Evolutionary conservation across 1,140 invertebrate genomes (phyloP), one percentile per base, ranked within the genome.

Genomic region (Onthophagus taurus): DNA sequence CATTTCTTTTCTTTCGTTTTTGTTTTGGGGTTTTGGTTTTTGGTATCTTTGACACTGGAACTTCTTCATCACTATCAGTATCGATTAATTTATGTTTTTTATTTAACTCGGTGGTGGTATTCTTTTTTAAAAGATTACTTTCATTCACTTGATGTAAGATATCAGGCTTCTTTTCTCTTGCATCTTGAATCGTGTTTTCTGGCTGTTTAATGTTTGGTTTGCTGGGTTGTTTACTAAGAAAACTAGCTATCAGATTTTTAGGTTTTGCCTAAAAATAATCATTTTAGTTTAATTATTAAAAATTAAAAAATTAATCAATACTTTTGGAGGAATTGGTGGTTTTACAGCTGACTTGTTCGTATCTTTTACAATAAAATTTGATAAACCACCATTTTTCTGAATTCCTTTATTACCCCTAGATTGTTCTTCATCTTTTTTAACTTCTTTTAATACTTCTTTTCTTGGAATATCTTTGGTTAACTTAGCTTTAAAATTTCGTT

Each of bases 191-290:
- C 2, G 11, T 29, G 13, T 12, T 29, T 26, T 16, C 13, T 1
- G 7, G 24, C 17, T 41, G 24, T 7, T 16, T 33, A 6, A 8
- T 6, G 13, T 33, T 41, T 41, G 23, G 12, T 9, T 0, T 12
- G 29, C 14, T 23, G 20, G 8, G 38, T 17, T 14, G 17, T 41
- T 29, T 21, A 30, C 6, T 7, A 29, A 41, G 17, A 17, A 41
- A 41, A 26, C 29, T 41, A 11, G 38, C 14, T 24, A 41, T 30
- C 21, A 41, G 17, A 29, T 41, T 41, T 9, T 41, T 41, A 9
- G 24, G 38, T 17, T 41, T 26, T 17, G 16, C 14, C 38, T 41
- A 16, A 41, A 29, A 41, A 7, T 23, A n/a, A 16, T 13, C 2
- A 29, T 26, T 14, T 6, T 9, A 41, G 2, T 37, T 1, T 21